phyloP scores from a whole-genome alignment of 2,888 invertebrate species.

The Cyclophora punctaria region DNA sequence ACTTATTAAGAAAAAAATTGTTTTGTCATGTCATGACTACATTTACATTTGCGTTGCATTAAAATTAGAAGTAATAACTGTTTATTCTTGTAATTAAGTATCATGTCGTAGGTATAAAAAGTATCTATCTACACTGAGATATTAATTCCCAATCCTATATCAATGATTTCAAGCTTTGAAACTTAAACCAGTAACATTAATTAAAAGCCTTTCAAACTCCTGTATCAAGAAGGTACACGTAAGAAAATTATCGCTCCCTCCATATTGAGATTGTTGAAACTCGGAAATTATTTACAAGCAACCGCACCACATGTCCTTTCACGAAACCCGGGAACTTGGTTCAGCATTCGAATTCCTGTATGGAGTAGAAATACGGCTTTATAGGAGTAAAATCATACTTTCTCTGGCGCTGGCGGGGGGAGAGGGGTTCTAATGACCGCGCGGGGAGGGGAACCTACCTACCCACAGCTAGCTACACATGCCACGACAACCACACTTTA shows the following conservation, averaged over 20 bases:
- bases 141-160: too few species aligned
- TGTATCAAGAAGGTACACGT: not conserved
- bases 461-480: slow-evolving; percentile 61
- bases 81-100: too few species aligned
- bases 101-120: too few species aligned
- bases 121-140: too few species aligned
- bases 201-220: not conserved
- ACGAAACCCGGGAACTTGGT: slow-evolving; percentile 62
- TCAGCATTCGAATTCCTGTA: slow-evolving; percentile 72
- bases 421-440: slow-evolving; percentile 71
- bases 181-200: too few species aligned
- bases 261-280: slow-evolving; percentile 69
- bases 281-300: slow-evolving; percentile 67
- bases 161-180: too few species aligned
- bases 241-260: slow-evolving; percentile 26
- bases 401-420: slow-evolving; percentile 62
- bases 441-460: slow-evolving; percentile 58
- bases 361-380: slow-evolving; percentile 76
- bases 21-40: too few species aligned
- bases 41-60: too few species aligned
- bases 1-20: too few species aligned
- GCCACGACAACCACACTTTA: slow-evolving; percentile 71
- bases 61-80: too few species aligned
- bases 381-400: slow-evolving; percentile 76
- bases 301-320: slow-evolving; percentile 65